phyloP scores from a whole-genome alignment of 2,888 invertebrate genomes.

The Tupiocoris notatus region DNA sequence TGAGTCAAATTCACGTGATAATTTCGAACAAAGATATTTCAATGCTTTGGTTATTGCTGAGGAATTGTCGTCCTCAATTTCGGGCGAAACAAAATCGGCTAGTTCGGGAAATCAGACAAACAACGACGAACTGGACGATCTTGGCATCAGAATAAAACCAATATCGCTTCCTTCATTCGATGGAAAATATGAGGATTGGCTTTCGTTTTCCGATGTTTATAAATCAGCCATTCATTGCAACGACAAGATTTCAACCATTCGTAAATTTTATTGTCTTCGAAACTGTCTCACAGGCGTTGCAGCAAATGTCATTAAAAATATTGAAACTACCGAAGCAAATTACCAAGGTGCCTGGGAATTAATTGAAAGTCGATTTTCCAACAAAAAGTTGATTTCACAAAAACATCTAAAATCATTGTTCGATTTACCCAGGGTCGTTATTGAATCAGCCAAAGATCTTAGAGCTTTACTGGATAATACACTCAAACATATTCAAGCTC shows the following conservation, averaged over 20 bases:
- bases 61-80: too few relatives aligned
- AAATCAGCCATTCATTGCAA: background rate
- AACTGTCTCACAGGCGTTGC: background rate
- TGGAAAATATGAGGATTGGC: background rate
- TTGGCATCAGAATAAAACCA: too few relatives aligned
- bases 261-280: background rate
- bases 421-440: background rate
- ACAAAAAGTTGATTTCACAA: background rate
- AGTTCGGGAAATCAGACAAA: too few relatives aligned
- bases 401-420: background rate
- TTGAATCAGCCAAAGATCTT: background rate
- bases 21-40: too few relatives aligned
- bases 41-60: too few relatives aligned
- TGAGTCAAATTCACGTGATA: too few relatives aligned
- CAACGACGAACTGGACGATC: too few relatives aligned
- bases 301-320: background rate
- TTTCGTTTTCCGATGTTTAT: background rate
- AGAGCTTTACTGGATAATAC: background rate
- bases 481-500: background rate
- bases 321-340: background rate
- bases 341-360: constrained; percentile 2
- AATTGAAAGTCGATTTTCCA: background rate
- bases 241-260: background rate
- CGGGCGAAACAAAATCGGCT: too few relatives aligned
- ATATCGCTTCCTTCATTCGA: too few relatives aligned